phyloP scores from a whole-genome alignment of 2,888 invertebrate species.

The Sinohyriopsis cumingii region DNA sequence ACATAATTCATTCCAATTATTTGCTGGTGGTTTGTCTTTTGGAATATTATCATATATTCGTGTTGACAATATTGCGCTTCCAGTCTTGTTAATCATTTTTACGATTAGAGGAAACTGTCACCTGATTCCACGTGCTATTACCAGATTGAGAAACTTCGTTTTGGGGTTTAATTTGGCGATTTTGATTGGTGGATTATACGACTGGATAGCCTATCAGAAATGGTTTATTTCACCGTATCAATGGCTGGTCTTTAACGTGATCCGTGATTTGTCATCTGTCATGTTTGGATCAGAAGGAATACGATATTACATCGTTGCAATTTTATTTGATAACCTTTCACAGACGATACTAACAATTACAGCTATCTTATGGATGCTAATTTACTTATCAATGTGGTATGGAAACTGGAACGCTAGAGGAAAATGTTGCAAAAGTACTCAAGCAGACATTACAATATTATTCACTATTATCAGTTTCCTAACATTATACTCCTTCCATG shows the following conservation, averaged over 20 bases:
- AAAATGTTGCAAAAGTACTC: no score
- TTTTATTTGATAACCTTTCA: conserved; percentile 13
- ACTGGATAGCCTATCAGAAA: conserved; percentile 35
- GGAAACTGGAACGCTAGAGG: no score
- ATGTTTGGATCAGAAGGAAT: conserved; percentile 33
- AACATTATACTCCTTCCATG: conserved; percentile 39
- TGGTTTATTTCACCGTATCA: conserved; percentile 46
- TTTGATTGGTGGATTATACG: conserved; percentile 36
- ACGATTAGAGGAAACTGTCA: no score
- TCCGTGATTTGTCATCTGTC: conserved; percentile 22
- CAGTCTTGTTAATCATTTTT: conserved; percentile 6
- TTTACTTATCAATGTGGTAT: not conserved
- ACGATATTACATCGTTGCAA: not conserved
- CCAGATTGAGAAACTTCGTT: no score
- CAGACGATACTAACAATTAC: not conserved
- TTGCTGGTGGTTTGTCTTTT: conserved; percentile 16
- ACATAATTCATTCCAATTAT: no score
- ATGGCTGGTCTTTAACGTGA: conserved; percentile 52
- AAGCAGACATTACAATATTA: not conserved
- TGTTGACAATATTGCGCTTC: conserved; percentile 31
- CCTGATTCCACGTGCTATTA: no score
- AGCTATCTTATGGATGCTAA: not conserved
- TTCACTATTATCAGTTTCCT: conserved; percentile 25
- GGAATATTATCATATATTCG: conserved; percentile 41
- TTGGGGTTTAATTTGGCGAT: conserved; percentile 30